A percentile compares a stretch with the other conserved stretches of the same genome.
Conservation (phyloP, 2,113 vertebrate species). For the Saiga tatarica region DNA sequence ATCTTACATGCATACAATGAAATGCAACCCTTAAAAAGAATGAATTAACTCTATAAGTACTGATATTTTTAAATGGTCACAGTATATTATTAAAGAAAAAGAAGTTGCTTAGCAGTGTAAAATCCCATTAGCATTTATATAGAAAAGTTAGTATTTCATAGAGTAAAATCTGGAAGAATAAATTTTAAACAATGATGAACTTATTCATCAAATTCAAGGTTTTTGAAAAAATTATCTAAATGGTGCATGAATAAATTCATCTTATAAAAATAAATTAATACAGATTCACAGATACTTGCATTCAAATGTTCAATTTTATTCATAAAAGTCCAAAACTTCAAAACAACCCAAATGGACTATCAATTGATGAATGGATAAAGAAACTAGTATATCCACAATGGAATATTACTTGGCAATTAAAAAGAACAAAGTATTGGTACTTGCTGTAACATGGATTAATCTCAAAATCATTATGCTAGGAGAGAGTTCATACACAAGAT, state of each 20-base stretch:
- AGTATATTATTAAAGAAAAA: neutral
- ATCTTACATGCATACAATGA: neutral
- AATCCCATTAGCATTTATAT: neutral
- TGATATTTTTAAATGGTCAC: neutral
- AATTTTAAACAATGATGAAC: neutral
- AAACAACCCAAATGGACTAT: neutral
- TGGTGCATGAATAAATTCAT: neutral
- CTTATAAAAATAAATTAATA: slow-evolving; percentile 13
- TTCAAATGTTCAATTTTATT: slow-evolving; percentile 5
- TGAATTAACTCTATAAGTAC: neutral
- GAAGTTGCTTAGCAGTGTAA: neutral
- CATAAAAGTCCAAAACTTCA: neutral
- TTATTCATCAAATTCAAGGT: neutral
- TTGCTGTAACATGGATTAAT: neutral
- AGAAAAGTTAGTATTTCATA: neutral
- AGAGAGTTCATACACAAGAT: neutral
- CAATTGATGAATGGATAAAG: neutral
- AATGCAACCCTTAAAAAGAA: neutral
- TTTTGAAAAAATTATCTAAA: neutral
- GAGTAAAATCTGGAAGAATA: slow-evolving; percentile 15
- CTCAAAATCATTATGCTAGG: neutral
- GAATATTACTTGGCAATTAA: neutral
- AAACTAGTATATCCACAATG: neutral
- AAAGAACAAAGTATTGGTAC: neutral
- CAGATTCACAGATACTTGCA: neutral